Conservation (phyloP, 2,888 invertebrate species). For the Leptinotarsa haldemani region DNA sequence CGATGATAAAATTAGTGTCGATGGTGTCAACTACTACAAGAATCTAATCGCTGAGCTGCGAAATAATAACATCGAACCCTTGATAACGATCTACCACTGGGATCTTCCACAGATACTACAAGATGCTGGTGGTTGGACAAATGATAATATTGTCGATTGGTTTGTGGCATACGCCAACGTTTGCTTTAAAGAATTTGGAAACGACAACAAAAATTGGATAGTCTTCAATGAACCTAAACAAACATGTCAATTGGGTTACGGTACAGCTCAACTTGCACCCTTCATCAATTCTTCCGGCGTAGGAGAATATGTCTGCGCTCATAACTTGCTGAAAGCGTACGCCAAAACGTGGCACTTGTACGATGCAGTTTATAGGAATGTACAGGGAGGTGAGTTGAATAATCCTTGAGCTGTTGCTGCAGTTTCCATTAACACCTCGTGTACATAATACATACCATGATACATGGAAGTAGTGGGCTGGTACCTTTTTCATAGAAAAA, state of each 20-base stretch:
- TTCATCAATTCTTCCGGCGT: conserved; percentile 67
- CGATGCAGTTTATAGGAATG: conserved; percentile 68
- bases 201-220: conserved; percentile 67
- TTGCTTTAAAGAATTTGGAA: conserved; percentile 59
- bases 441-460: no score
- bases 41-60: conserved; percentile 62
- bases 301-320: conserved; percentile 72
- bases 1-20: conserved; percentile 73
- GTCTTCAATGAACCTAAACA: conserved; percentile 69
- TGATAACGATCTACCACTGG: conserved; percentile 70
- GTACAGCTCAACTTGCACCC: conserved; percentile 64
- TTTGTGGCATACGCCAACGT: conserved; percentile 72
- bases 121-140: conserved; percentile 41
- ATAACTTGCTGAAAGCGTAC: conserved; percentile 74
- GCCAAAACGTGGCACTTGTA: conserved; percentile 73
- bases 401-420: background rate
- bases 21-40: conserved; percentile 70
- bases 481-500: no score
- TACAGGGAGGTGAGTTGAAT: conserved; percentile 64
- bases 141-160: conserved; percentile 57
- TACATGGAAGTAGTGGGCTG: no score
- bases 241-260: conserved; percentile 60
- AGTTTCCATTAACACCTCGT: no score
- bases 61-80: conserved; percentile 68
- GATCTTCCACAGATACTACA: conserved; percentile 69